Evolutionary conservation across 2,113 vertebrate species (phyloP).

Genomic region (Brachypodius melanocephalos): DNA sequence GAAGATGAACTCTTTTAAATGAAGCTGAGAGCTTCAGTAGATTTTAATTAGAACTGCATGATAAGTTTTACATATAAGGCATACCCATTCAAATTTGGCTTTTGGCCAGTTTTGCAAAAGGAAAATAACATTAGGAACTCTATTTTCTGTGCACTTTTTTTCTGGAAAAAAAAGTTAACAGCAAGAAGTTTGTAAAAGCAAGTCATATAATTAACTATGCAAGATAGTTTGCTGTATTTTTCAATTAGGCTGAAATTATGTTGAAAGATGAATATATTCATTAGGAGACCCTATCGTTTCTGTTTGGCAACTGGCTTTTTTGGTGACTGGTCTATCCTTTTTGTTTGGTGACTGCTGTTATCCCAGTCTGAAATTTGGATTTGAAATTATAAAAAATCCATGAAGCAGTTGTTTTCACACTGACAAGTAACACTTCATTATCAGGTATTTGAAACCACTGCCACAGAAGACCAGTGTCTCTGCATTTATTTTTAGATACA

Average conservation of each 20-base stretch:
- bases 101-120: not conserved
- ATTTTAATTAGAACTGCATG: constrained; percentile 68
- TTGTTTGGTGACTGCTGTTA: not conserved
- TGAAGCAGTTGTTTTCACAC: not conserved
- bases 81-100: constrained; percentile 31
- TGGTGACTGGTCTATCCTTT: not conserved
- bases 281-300: not conserved
- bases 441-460: not conserved
- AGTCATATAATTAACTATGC: not conserved
- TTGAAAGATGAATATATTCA: not conserved
- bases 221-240: not conserved
- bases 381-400: not conserved
- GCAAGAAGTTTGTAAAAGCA: not conserved
- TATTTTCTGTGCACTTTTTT: not conserved
- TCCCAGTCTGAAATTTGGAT: not conserved
- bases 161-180: not conserved
- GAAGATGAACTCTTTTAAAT: constrained; percentile 43
- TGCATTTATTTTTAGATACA: not conserved
- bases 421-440: not conserved
- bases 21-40: constrained; percentile 46
- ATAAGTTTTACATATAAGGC: constrained; percentile 19
- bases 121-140: not conserved
- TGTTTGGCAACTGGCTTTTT: not conserved
- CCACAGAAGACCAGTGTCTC: not conserved
- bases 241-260: not conserved